Conservation (phyloP, 1,140 invertebrate genomes). For the Theocolax elegans region DNA sequence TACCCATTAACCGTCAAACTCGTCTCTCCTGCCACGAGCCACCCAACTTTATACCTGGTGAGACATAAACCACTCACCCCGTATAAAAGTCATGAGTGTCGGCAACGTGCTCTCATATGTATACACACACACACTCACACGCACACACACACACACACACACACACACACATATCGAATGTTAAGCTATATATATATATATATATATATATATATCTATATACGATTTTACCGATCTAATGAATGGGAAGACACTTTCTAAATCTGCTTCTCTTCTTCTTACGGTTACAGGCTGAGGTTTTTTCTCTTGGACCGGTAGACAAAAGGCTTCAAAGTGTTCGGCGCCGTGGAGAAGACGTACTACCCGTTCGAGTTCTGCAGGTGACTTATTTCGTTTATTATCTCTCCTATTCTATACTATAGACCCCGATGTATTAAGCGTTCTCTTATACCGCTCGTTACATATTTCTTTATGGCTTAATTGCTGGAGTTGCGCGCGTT, state of each 20-base stretch:
- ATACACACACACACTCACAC: too few relatives aligned
- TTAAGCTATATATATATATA: too few relatives aligned
- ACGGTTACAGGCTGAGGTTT: slow-evolving; percentile 64
- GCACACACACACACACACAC: too few relatives aligned
- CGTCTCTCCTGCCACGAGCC: slow-evolving; percentile 48
- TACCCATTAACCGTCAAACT: slow-evolving; percentile 55
- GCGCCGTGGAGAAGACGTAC: slow-evolving; percentile 67
- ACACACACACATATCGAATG: too few relatives aligned
- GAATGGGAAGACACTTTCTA: neutral
- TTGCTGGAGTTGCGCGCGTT: neutral
- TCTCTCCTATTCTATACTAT: too few relatives aligned
- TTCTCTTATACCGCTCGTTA: neutral
- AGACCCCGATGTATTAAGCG: neutral
- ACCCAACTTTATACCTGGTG: slow-evolving; percentile 64
- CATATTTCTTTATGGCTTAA: slow-evolving; percentile 25
- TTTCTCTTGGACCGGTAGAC: slow-evolving; percentile 57
- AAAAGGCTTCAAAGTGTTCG: slow-evolving; percentile 70
- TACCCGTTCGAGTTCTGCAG: slow-evolving; percentile 67
- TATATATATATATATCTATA: slow-evolving; percentile 28
- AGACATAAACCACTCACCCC: slow-evolving; percentile 54
- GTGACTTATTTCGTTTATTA: slow-evolving; percentile 46
- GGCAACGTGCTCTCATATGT: too few relatives aligned
- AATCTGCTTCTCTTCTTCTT: slow-evolving; percentile 45
- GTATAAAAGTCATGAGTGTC: slow-evolving; percentile 53
- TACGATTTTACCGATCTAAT: too few relatives aligned